Evolutionary conservation across 2,888 invertebrate genomes (phyloP), one percentile per base, ranked within the genome.

Genomic region (Caenorhabditis parvicauda): DNA sequence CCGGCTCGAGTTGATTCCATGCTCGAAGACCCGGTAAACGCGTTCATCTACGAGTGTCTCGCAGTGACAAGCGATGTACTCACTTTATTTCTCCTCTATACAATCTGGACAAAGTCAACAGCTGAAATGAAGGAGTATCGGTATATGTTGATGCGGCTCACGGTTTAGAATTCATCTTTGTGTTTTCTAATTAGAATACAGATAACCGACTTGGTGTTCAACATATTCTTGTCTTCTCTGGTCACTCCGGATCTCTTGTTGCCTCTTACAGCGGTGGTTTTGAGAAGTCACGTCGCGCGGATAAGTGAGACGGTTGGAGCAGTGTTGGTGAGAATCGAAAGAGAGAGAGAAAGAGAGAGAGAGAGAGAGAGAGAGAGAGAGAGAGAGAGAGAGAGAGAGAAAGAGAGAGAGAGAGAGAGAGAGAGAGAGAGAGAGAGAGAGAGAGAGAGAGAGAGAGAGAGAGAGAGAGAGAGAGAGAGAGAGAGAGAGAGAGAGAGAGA

Each of bases 101-200:
- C 49, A 3, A 44, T 59, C 9, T 21, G 54, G 17, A 45, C 48
- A 6, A 45, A 53, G 28, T 59, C 59, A 12, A 46, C 59, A 1
- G 53, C 53, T 2, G 59, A 54, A 27, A 46, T 59, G 49, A 54
- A 54, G 21, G 14, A 54, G 3, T 59, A 54, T 22, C 54, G 54
- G 37, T 50, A 39, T 28, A 50, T 45, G 17, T 22, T 59, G 27
- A 21, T 59, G 21, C 54, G 54, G 38, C 38, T 59, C 14, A 54
- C 59, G 25, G 45, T 53, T n/a, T n/a, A n/a, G n/a, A n/a, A n/a
- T n/a, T n/a, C n/a, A n/a, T n/a, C n/a, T n/a, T n/a, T n/a, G n/a
- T n/a, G n/a, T n/a, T n/a, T n/a, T n/a, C n/a, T n/a, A n/a, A n/a
- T n/a, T n/a, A n/a, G n/a, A n/a, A n/a, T n/a, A n/a, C n/a, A n/a